phyloP scores from a whole-genome alignment of 2,113 vertebrate genomes.

The Oenanthe melanoleuca region DNA sequence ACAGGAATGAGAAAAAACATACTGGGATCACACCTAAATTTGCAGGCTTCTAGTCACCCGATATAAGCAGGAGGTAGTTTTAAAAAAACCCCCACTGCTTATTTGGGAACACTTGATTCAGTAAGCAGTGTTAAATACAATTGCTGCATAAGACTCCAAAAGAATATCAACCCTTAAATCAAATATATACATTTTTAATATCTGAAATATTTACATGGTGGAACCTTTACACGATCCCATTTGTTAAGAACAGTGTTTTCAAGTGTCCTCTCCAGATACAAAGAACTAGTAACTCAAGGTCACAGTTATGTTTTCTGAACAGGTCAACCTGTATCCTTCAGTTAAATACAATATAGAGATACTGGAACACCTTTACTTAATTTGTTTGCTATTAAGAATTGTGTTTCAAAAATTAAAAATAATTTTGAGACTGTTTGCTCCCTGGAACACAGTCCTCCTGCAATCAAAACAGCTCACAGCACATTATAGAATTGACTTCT shows the following conservation, averaged over 20 bases:
- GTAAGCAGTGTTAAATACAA: slow-evolving; percentile 1
- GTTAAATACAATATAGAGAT: slow-evolving; percentile 73
- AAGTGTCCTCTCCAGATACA: slow-evolving; percentile 74
- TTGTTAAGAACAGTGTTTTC: slow-evolving; percentile 80
- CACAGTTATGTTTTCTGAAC: slow-evolving; percentile 71
- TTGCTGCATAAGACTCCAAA: slow-evolving; percentile 63
- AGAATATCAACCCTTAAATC: slow-evolving; percentile 74
- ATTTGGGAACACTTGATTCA: background rate
- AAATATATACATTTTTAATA: slow-evolving; percentile 90
- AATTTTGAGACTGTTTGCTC: slow-evolving; percentile 65
- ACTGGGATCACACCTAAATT: background rate
- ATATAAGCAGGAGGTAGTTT: background rate
- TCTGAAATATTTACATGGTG: slow-evolving; percentile 83
- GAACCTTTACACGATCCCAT: slow-evolving; percentile 74
- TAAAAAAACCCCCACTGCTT: background rate
- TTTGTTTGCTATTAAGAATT: slow-evolving; percentile 62
- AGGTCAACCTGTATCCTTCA: slow-evolving; percentile 71
- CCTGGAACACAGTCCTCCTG: slow-evolving; percentile 66
- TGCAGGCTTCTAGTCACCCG: background rate
- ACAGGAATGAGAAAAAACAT: background rate
- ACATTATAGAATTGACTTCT: slow-evolving; percentile 37
- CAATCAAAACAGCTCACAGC: slow-evolving; percentile 51
- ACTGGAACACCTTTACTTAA: slow-evolving; percentile 68
- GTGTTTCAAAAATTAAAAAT: slow-evolving; percentile 66
- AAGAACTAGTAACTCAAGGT: slow-evolving; percentile 73